phyloP scores from a whole-genome alignment of 2,113 vertebrate species.

The Empidonax alnorum region DNA sequence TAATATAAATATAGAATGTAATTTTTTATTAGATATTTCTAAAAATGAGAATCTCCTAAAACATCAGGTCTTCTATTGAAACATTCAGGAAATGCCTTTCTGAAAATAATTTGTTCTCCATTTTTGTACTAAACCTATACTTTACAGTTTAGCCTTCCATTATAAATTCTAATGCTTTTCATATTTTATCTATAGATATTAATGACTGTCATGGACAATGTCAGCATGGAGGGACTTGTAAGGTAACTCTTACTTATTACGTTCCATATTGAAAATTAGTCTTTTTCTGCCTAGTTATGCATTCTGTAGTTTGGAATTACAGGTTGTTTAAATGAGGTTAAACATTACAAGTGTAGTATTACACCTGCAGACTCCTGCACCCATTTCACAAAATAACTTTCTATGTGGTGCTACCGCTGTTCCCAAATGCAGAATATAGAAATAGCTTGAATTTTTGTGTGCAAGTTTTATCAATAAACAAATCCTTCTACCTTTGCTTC shows the following conservation, averaged over 20 bases:
- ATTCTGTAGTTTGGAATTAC: background rate
- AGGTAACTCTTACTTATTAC: slow-evolving; percentile 74
- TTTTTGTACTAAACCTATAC: background rate
- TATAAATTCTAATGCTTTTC: slow-evolving; percentile 1
- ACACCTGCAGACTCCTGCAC: background rate
- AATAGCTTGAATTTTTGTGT: background rate
- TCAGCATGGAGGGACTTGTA: slow-evolving; percentile 90
- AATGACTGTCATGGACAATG: slow-evolving; percentile 90
- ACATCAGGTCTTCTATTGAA: background rate
- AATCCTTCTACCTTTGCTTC: background rate
- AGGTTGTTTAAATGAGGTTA: background rate
- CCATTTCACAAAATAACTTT: background rate
- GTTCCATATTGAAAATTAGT: background rate
- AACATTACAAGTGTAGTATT: background rate
- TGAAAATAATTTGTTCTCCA: background rate
- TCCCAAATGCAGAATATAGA: background rate
- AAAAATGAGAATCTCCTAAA: background rate
- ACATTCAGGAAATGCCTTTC: background rate
- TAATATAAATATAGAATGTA: background rate
- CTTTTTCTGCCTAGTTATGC: background rate
- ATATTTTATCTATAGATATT: slow-evolving; percentile 77
- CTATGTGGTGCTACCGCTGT: background rate
- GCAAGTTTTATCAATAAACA: background rate
- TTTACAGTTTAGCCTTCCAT: background rate
- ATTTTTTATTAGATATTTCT: background rate